Conservation (phyloP, 1,140 invertebrate genomes). For the Vollenhovia emeryi region DNA sequence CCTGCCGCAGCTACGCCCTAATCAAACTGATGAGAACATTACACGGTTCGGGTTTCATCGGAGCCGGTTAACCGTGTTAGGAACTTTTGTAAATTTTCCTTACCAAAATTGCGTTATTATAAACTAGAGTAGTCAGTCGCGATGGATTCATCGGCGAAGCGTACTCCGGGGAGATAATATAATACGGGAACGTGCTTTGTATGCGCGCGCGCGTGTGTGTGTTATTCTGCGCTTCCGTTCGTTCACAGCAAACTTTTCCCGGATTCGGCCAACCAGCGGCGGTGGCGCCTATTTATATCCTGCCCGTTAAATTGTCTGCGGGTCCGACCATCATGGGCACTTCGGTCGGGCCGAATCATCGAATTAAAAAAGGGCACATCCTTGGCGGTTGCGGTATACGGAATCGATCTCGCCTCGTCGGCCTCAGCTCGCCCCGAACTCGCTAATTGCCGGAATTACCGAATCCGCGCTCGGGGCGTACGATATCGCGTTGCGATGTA, state of each 20-base stretch:
- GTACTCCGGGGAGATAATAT: background rate
- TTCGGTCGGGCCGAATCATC: conserved; percentile 25
- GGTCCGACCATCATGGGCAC: conserved; percentile 27
- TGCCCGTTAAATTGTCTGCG: conserved; percentile 48
- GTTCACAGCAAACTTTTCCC: conserved; percentile 57
- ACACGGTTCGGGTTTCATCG: background rate
- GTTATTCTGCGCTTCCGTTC: conserved; percentile 15
- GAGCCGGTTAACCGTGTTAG: background rate
- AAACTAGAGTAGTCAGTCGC: background rate
- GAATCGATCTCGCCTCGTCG: conserved; percentile 43
- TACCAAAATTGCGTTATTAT: background rate
- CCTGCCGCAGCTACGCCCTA: background rate
- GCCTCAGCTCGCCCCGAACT: conserved; percentile 16
- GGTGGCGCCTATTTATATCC: conserved; percentile 68
- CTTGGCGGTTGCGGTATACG: background rate
- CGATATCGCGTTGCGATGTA: conserved; percentile 9
- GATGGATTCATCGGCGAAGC: background rate
- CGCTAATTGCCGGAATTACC: conserved; percentile 37
- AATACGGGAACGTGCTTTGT: background rate
- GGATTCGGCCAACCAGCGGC: conserved; percentile 61
- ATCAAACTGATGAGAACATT: conserved; percentile 17
- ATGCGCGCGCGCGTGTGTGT: background rate
- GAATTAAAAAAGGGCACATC: conserved; percentile 46
- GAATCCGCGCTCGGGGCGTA: conserved; percentile 19
- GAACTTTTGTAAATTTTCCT: conserved; percentile 10